Evolutionary conservation across 2,888 invertebrate species (phyloP).

Genomic region (Drosophila merina): DNA sequence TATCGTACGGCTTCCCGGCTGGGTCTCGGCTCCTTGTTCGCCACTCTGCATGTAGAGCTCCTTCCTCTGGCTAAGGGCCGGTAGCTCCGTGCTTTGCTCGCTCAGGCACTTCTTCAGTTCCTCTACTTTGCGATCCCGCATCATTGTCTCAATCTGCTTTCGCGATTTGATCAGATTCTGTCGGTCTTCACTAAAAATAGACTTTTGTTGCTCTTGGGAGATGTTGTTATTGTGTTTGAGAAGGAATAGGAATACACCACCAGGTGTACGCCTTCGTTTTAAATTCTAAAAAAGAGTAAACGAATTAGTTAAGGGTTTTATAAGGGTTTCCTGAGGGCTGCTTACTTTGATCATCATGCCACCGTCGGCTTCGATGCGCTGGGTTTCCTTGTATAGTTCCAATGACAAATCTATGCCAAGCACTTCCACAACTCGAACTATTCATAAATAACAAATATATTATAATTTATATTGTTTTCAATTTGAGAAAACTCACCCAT

Average conservation of each 20-base stretch:
- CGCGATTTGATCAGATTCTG: constrained; percentile 86
- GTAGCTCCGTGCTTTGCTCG: constrained; percentile 81
- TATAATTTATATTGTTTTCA: not conserved
- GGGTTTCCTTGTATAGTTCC: constrained; percentile 91
- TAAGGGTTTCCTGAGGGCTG: not conserved
- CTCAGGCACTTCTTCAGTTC: constrained; percentile 87
- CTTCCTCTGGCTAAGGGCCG: constrained; percentile 75
- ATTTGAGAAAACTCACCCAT: constrained; percentile 86
- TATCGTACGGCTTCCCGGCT: constrained; percentile 73
- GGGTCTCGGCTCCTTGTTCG: constrained; percentile 73
- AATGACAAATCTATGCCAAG: constrained; percentile 90
- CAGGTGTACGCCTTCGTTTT: constrained; percentile 92
- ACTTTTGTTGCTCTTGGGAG: constrained; percentile 87
- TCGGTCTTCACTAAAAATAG: constrained; percentile 89
- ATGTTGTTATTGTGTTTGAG: constrained; percentile 89
- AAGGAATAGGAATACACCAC: constrained; percentile 93
- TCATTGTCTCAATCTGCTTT: constrained; percentile 85
- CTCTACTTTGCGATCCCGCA: constrained; percentile 87
- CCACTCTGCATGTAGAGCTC: constrained; percentile 73
- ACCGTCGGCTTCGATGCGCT: constrained; percentile 91
- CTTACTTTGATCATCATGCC: constrained; percentile 93
- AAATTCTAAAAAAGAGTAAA: constrained; percentile 85
- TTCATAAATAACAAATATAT: too few species aligned
- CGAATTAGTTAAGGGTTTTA: not conserved
- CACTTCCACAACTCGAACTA: constrained; percentile 89